Evolutionary conservation across 2,888 invertebrate species (phyloP).

Genomic region (Melieria picta): DNA sequence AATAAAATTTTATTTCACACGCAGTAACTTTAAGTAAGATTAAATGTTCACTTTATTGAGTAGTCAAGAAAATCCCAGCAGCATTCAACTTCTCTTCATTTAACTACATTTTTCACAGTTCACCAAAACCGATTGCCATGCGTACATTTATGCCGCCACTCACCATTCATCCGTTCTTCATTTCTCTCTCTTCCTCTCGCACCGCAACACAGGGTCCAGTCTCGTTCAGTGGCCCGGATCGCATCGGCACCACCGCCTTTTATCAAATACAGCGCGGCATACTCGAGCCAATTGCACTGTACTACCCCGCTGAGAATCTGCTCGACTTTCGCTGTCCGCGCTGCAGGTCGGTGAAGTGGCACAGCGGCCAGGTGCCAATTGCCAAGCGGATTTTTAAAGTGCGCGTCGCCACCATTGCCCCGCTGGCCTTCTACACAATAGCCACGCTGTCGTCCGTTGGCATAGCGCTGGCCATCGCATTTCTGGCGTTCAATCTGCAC

Average conservation of each 20-base stretch:
- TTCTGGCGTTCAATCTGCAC: slow-evolving; percentile 84
- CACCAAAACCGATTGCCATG: no score
- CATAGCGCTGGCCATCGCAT: slow-evolving; percentile 78
- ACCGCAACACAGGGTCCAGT: slow-evolving; percentile 79
- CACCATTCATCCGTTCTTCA: background rate
- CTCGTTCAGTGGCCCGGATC: slow-evolving; percentile 87
- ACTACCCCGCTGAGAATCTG: slow-evolving; percentile 71
- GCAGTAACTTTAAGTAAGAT: no score
- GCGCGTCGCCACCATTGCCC: slow-evolving; percentile 80
- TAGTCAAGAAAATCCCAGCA: no score
- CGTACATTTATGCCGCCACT: no score
- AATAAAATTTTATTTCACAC: no score
- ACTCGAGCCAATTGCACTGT: slow-evolving; percentile 78
- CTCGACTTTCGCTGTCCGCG: slow-evolving; percentile 77
- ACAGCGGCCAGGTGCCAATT: slow-evolving; percentile 82
- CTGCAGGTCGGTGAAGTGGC: slow-evolving; percentile 77
- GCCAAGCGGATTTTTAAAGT: slow-evolving; percentile 80
- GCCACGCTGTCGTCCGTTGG: slow-evolving; percentile 79
- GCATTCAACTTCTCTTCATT: no score
- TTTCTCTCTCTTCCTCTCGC: background rate
- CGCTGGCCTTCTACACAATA: slow-evolving; percentile 78
- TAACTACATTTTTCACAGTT: no score
- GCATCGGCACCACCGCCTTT: slow-evolving; percentile 87
- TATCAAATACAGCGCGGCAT: slow-evolving; percentile 87
- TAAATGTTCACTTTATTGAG: no score